Evolutionary conservation across 2,797 vertebrate genomes (phyloP), one percentile per base, ranked within the genome.

Genomic region (Acanthis flammea): DNA sequence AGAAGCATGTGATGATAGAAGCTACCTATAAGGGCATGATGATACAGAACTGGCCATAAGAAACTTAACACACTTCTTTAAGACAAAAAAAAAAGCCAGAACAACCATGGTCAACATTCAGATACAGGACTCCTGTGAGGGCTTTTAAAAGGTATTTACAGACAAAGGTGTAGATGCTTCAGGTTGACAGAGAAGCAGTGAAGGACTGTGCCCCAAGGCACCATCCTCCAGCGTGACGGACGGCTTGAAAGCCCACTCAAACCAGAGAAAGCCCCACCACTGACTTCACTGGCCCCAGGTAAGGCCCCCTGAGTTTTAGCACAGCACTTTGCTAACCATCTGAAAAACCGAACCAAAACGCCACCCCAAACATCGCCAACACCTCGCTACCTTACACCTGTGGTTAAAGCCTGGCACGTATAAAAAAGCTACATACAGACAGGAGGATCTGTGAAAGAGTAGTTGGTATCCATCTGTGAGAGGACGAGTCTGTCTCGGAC

Each of bases 361-460:
- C 37, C 45, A 19, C 22, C 89, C 89, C 79, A 35, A 42, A 42
- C 4, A 1, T 31, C 72, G 55, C 71, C 55, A 75, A 57, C 35
- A 24, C 5, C 0, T 5, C 33, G 55, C 68, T 91, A 80, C 65
- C 84, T 54, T 57, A 41, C 62, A 22, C 55, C 65, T 75, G 70
- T 68, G 75, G 73, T 83, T 94, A 95, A 94, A 96, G 94, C 82
- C 92, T 65, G 82, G 89, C 70, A 41, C 76, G 76, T 71, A 93
- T 92, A 84, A 88, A 94, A 93, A 87, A 86, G 87, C 62, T 90
- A 95, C 82, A 47, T 31, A 78, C 1, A 80, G 87, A 78, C 87
- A 90, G 0, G 2, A 61, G 55, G 12, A 78, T 70, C 88, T 75
- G 27, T 7, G 92, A 87, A 73, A 84, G 86, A 45, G 86, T 25